A percentile compares a stretch with the other conserved stretches of the same genome.
phyloP scores from a whole-genome alignment of 1,140 invertebrate genomes.

The Nomia melanderi region DNA sequence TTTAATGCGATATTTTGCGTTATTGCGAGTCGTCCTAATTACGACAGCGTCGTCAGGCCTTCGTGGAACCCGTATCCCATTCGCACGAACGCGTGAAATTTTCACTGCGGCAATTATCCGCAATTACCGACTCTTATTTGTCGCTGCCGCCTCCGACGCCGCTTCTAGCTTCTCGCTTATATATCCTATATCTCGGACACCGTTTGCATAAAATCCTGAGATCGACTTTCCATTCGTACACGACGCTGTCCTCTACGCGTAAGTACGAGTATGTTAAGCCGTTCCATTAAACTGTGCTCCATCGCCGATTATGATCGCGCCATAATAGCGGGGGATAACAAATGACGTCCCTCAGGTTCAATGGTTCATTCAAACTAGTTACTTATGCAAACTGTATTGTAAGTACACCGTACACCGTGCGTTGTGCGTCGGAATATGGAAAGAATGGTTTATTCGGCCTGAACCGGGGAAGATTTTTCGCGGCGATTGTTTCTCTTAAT shows the following conservation, averaged over 20 bases:
- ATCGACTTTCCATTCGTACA: not conserved
- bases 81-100: slow-evolving; percentile 55
- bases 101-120: slow-evolving; percentile 62
- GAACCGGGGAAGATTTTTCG: too few relatives aligned
- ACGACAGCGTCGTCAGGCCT: slow-evolving; percentile 15
- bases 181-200: not conserved
- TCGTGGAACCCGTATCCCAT: not conserved
- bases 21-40: slow-evolving; percentile 23
- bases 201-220: slow-evolving; percentile 23
- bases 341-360: not conserved
- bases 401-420: not conserved
- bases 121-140: slow-evolving; percentile 59
- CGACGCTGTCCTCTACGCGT: not conserved
- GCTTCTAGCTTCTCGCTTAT: not conserved
- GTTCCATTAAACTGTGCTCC: not conserved
- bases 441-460: not conserved
- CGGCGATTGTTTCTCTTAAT: too few relatives aligned
- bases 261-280: slow-evolving; percentile 21
- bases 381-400: slow-evolving; percentile 12
- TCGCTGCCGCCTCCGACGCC: not conserved
- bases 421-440: not conserved
- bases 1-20: slow-evolving; percentile 10
- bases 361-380: slow-evolving; percentile 21
- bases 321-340: not conserved
- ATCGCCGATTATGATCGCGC: not conserved